Base-by-base conservation (phyloP, 2,888 invertebrate genomes). In the Ommatoiulus sabulosus region DNA sequence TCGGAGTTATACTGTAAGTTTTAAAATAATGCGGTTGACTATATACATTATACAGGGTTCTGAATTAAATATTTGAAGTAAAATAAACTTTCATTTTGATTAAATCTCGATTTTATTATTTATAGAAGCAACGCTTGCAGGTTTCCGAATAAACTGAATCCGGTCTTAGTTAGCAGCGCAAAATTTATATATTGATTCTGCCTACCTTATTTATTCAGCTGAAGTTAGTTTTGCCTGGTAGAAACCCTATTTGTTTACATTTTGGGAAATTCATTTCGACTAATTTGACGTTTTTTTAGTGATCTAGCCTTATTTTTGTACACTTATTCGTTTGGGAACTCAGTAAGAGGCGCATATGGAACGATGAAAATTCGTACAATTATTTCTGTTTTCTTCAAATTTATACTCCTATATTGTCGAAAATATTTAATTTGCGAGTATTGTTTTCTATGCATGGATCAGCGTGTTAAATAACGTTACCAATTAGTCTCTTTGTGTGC, bases 401-500 rank as follows among this genome's bases (percentile, higher is more conserved):
- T 35, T 35, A 35, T 35, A 35, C 57, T n/a, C n/a, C 5, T 46
- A 46, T n/a, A 57, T 57, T 57, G 1, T 17, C 57, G 57, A 57
- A 15, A 52, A 35, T 3, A n/a, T 57, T 12, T 57, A 5, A 57
- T 57, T 57, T 17, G 10, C 15, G 10, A 52, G 15, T 17, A 46
- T 46, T 46, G 46, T 52, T 57, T 84, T 24, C 17, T 17, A n/a
- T 84, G 84, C 17, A 12, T 6, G 5, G n/a, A 24, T 84, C 15
- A 24, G 35, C 15, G 35, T 84, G 84, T 8, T 44, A 35, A 15
- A 17, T 20, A 84, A 17, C 8, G 84, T 84, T 44, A 84, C 84
- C 44, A 44, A 84, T 84, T 84, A 44, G 84, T 43, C 87, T 48
- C 35, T 48, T 87, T 87, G 87, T 52, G 12, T 43, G 72, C 72